Evolutionary conservation across 53 echinoderm and acorn worm species (phyloP).

Genomic region (Holothuria scabra): DNA sequence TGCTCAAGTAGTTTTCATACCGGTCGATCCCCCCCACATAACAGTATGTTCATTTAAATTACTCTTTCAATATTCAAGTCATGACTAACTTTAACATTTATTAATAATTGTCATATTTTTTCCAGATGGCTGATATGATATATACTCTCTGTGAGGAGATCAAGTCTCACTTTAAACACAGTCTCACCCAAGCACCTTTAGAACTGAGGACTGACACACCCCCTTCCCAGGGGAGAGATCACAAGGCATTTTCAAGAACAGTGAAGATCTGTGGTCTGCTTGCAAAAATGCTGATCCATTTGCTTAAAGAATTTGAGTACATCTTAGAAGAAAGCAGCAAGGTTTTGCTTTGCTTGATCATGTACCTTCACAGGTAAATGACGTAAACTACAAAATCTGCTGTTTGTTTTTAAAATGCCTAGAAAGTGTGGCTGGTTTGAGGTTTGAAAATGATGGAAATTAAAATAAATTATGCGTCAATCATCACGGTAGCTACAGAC

Average conservation of each 20-base stretch:
- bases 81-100: background rate
- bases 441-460: too few species aligned
- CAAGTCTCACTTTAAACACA: slow-evolving; percentile 70
- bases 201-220: slow-evolving; percentile 23
- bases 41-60: too few species aligned
- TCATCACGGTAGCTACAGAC: too few species aligned
- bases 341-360: background rate
- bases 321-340: slow-evolving; percentile 1
- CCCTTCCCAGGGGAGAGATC: slow-evolving; percentile 75
- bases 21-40: too few species aligned
- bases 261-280: slow-evolving; percentile 90
- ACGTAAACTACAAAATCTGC: background rate
- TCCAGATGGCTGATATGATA: slow-evolving; percentile 71
- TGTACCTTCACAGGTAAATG: slow-evolving; percentile 15
- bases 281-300: slow-evolving; percentile 84
- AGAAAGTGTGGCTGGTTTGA: too few species aligned
- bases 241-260: slow-evolving; percentile 78
- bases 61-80: too few species aligned
- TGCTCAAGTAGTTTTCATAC: too few species aligned
- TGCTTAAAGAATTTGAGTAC: slow-evolving; percentile 72
- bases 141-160: slow-evolving; percentile 76
- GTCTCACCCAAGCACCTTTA: slow-evolving; percentile 69
- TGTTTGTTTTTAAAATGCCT: too few species aligned
- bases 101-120: background rate
- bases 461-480: too few species aligned